A percentile compares a stretch with the other conserved stretches of the same genome.
phyloP scores from a whole-genome alignment of 2,888 invertebrate genomes.

The Drosophila algonquin region DNA sequence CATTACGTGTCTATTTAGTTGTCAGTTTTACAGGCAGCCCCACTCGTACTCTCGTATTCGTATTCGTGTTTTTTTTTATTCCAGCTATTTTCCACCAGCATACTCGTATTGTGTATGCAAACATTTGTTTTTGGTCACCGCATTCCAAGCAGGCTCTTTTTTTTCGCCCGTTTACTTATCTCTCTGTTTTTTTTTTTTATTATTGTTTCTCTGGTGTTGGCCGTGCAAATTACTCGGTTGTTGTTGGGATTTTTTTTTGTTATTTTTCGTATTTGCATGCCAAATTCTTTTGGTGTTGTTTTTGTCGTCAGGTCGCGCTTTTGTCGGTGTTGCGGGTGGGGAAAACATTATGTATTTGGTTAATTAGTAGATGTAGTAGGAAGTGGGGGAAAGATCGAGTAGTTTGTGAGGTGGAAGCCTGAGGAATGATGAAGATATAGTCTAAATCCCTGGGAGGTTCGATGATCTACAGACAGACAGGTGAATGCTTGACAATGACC shows the following conservation, averaged over 20 bases:
- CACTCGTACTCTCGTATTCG: slow-evolving; percentile 47
- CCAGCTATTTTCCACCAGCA: slow-evolving; percentile 29
- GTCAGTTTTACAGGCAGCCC: slow-evolving; percentile 59
- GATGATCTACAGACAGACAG: neutral
- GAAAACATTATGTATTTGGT: slow-evolving; percentile 4
- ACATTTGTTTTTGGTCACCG: slow-evolving; percentile 39
- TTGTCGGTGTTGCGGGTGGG: slow-evolving; percentile 16
- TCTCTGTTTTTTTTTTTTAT: slow-evolving; percentile 18
- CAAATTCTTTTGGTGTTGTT: slow-evolving; percentile 30
- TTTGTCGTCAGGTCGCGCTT: slow-evolving; percentile 7
- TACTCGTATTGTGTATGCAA: slow-evolving; percentile 38
- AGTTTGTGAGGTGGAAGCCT: neutral
- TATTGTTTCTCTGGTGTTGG: slow-evolving; percentile 15
- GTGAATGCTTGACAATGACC: neutral
- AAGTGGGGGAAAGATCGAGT: neutral
- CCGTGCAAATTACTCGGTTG: slow-evolving; percentile 40
- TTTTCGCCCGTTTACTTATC: slow-evolving; percentile 2
- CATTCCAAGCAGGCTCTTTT: slow-evolving; percentile 29
- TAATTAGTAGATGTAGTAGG: slow-evolving; percentile 1
- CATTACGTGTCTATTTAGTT: slow-evolving; percentile 79
- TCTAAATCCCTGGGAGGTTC: too few relatives aligned
- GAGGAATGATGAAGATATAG: too few relatives aligned
- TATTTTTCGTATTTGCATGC: slow-evolving; percentile 37
- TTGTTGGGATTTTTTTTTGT: slow-evolving; percentile 29
- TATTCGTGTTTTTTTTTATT: slow-evolving; percentile 25